Evolutionary conservation across 2,113 vertebrate species (phyloP), one percentile per base, ranked within the genome.

Genomic region (Dendropsophus ebraccatus): DNA sequence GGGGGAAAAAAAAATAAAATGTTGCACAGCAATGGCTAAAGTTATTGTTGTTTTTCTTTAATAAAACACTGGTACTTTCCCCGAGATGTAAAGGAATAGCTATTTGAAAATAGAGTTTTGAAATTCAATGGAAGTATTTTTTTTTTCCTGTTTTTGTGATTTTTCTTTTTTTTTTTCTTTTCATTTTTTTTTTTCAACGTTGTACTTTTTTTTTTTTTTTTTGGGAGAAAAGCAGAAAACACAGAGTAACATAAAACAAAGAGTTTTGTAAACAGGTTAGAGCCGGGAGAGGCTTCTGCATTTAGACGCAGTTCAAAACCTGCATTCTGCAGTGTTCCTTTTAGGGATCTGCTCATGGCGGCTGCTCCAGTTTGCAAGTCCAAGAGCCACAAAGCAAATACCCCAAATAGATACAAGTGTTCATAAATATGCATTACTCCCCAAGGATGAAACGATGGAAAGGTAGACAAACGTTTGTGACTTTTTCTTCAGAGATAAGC

Each of bases 1-100:
- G 85, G 83, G 52, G 17, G 10, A 25, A 74, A 45, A 86, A 62
- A 88, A 90, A 90, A 91, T 88, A 88, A 90, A 90, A 91, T 88
- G 92, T 91, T 91, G 93, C 92, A 91, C 89, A 91, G 88, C 90
- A 92, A 90, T 89, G 93, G 92, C 93, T 89, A 90, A 92, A 91
- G 95, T 91, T 75, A 93, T 92, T 88, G 88, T 45, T 85, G 88
- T 45, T 85, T 47, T 37, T 67, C 28, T 70, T 56, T 54, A 95
- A 93, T 89, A 91, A 89, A 96, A 96, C 95, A 96, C 96, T 95
- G 95, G 95, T 96, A 96, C 49, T 92, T 95, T 97, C 97, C 97
- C 97, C 97, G 96, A 98, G 97, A 96, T 97, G 95, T 96, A 94
- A 95, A 97, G 95, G 95, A 96, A 94, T 92, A 93, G 96, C 96